Percentiles rank a stretch among this genome's conserved stretches.
Conservation (phyloP, 1,140 invertebrate species). For the Oedothorax gibbosus region DNA sequence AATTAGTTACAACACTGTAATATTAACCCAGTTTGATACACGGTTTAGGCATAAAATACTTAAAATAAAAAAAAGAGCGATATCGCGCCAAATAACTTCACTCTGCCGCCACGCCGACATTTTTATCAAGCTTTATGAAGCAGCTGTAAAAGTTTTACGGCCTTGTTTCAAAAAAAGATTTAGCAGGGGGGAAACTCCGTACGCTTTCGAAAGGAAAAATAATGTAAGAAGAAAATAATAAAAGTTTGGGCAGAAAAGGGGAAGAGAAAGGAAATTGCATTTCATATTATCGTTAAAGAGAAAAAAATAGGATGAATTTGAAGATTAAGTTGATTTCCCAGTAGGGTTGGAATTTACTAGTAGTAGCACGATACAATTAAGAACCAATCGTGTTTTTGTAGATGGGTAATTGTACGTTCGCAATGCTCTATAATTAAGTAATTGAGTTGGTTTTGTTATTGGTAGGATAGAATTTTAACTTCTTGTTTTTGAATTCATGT, state of each 20-base stretch:
- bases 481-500: too few relatives aligned
- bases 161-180: slow-evolving; percentile 30
- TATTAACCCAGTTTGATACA: too few relatives aligned
- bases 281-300: slow-evolving; percentile 41
- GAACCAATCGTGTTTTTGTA: slow-evolving; percentile 25
- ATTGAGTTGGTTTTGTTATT: too few relatives aligned
- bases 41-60: too few relatives aligned
- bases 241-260: background rate
- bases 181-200: slow-evolving; percentile 29
- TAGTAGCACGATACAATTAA: slow-evolving; percentile 34
- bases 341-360: background rate
- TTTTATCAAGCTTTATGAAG: slow-evolving; percentile 50
- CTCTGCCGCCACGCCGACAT: slow-evolving; percentile 23
- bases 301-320: slow-evolving; percentile 35
- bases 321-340: slow-evolving; percentile 48
- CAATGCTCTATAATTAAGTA: too few relatives aligned
- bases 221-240: background rate
- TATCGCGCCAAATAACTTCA: slow-evolving; percentile 11
- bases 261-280: slow-evolving; percentile 41
- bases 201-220: slow-evolving; percentile 7
- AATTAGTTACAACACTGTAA: too few relatives aligned
- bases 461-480: too few relatives aligned
- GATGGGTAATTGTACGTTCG: background rate
- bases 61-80: slow-evolving; percentile 16
- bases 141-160: slow-evolving; percentile 52